Base-by-base conservation (phyloP, 2,888 invertebrate species). In the Drosophila longiperda region DNA sequence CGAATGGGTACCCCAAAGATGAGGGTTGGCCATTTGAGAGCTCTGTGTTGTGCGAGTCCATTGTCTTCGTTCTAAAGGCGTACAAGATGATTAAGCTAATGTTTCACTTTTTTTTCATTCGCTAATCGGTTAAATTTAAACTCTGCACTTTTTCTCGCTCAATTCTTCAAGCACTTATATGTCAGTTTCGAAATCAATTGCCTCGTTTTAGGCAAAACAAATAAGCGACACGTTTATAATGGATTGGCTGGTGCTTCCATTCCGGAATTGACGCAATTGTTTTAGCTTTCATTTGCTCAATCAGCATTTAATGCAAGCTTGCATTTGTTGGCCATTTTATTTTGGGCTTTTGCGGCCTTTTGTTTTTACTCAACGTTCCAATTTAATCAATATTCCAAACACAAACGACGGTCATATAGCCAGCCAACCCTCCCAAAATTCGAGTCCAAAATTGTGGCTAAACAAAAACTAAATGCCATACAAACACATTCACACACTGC, bases 351-450 rank as follows among this genome's bases (percentile, higher is more conserved):
- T 38, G 63, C 66, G 58, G 69, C 69, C 75, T 55, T 65, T 78
- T 78, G 65, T 69, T 82, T 68, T 49, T 36, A 66, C 49, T 9
- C 61, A 67, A 32, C 49, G 42, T 45, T 69, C 73, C 84, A 69
- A 82, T 87, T 87, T 87, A 89, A 85, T 85, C 85, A 85, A 85
- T 85, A 85, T 85, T 84, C 85, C 73, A 73, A 78, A 70, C 85
- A 84, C 89, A 85, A 81, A 67, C 84, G 55, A 72, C 58, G 55
- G 50, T 60, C 63, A 78, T 62, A 58, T 17, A 60, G n/a, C 34
- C n/a, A 49, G 8, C 32, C 50, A 48, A 36, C 42, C 59, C 45
- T 15, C 42, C 33, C 55, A 50, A 40, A 36, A 40, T 58, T 65
- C 38, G 58, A 57, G 62, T 60, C 57, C 63, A 73, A 82, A 85